Evolutionary conservation across 2,888 invertebrate species (phyloP), one percentile per base, ranked within the genome.

Genomic region (Parelbella ahira): DNA sequence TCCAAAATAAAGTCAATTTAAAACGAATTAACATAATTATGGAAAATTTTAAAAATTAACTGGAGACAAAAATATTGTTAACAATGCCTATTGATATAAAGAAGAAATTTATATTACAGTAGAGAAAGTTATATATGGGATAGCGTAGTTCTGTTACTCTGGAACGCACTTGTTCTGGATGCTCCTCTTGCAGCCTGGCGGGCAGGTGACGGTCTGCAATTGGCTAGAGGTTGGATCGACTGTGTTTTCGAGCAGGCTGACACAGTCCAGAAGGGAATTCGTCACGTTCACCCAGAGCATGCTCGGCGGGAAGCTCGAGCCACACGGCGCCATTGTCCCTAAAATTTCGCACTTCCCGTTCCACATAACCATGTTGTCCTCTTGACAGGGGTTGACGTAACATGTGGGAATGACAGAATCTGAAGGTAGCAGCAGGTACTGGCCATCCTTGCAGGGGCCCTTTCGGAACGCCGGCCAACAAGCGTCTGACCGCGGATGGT

Each of bases 391-490:
- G 75, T 93, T 93, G 10, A 52, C 54, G 2, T 74, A 76, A 58
- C 94, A 94, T 36, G 80, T 70, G 0, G 93, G 92, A 24, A 90
- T 75, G 0, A 86, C 78, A 6, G 89, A 63, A 20, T 84, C 73
- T 24, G 59, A 49, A 4, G 78, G 80, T 9, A 93, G 75, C 3
- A 90, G 62, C 11, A 93, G 72, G 56, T 91, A 90, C 39, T 91
- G 61, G 0, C 80, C 78, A 0, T 55, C 36, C 0, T 59, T 49
- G 56, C 94, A 94, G 0, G 93, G 93, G 0, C 93, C 94, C 60
- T 81, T 88, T 21, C 82, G 79, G 57, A 88, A 93, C 0, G 91
- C 90, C 30, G 89, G 84, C 76, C 90, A 90, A 54, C 94, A 94
- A 3, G 71, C 71, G 51, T 92, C 88, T 0, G 88, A 83, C 11